Conservation (phyloP, 2,888 invertebrate genomes). For the Diplazon laetatorius region DNA sequence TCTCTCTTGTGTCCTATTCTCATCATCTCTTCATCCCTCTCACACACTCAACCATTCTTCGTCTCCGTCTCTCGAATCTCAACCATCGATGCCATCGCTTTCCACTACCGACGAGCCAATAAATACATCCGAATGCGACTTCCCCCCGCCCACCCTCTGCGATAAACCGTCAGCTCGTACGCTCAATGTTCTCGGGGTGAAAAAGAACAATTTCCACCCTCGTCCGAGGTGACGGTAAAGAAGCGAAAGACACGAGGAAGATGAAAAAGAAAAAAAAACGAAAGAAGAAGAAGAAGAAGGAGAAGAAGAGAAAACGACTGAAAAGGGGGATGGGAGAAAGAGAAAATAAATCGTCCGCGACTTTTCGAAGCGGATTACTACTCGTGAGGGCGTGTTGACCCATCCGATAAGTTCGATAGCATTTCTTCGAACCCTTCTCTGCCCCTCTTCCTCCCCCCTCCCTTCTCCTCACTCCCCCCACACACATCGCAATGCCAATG, state of each 20-base stretch:
- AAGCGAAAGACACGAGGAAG: too few species aligned
- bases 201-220: constrained; percentile 56
- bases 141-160: too few species aligned
- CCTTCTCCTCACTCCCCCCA: too few species aligned
- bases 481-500: too few species aligned
- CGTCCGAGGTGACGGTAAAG: background rate
- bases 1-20: too few species aligned
- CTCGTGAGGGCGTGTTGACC: constrained; percentile 60
- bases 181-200: constrained; percentile 32
- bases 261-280: too few species aligned
- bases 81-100: constrained; percentile 37
- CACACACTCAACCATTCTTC: background rate
- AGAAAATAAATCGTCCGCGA: constrained; percentile 66
- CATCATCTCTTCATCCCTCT: constrained; percentile 1
- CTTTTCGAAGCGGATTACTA: constrained; percentile 65
- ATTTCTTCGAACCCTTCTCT: constrained; percentile 60
- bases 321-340: constrained; percentile 40
- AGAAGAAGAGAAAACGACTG: background rate
- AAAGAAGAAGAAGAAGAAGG: too few species aligned
- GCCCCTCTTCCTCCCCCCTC: too few species aligned
- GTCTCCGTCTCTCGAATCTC: constrained; percentile 50
- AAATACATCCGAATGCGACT: constrained; percentile 58
- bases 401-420: constrained; percentile 60
- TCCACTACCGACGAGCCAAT: constrained; percentile 55
- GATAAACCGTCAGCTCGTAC: constrained; percentile 35